phyloP scores from a whole-genome alignment of 2,888 invertebrate genomes.

The Troides oblongomaculatus region DNA sequence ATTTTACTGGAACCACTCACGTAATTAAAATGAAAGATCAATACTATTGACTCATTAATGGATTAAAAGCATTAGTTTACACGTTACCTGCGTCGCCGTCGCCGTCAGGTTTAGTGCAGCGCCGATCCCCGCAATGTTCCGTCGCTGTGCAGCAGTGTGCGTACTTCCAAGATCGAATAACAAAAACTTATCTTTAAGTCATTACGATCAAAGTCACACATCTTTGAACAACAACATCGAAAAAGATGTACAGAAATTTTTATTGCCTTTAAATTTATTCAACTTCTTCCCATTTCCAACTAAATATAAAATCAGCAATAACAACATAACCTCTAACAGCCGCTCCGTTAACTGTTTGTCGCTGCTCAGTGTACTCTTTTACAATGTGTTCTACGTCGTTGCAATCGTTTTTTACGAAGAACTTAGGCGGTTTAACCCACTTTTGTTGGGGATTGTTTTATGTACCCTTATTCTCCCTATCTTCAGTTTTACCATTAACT shows the following conservation, averaged over 20 bases:
- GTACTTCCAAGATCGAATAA: too few relatives aligned
- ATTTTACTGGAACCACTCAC: too few relatives aligned
- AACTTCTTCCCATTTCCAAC: neutral
- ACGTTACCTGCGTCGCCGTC: too few relatives aligned
- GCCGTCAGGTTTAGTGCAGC: too few relatives aligned
- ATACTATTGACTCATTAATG: too few relatives aligned
- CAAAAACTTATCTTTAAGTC: too few relatives aligned
- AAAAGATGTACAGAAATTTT: constrained; percentile 9
- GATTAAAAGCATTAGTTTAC: too few relatives aligned
- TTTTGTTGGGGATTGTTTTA: neutral
- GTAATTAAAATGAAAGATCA: too few relatives aligned
- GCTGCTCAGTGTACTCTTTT: neutral
- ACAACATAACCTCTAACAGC: constrained; percentile 16
- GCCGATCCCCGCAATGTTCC: too few relatives aligned
- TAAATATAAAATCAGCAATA: constrained; percentile 15
- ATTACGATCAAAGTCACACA: constrained; percentile 2
- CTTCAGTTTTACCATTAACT: neutral
- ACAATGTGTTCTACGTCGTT: neutral
- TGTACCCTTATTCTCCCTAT: neutral
- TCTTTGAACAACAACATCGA: constrained; percentile 16
- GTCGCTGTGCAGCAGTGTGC: too few relatives aligned
- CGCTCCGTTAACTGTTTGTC: constrained; percentile 2
- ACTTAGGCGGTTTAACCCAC: neutral
- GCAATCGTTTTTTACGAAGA: neutral
- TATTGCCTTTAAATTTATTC: constrained; percentile 12